These are phyloP conservation scores for Pocillopora meandrina DNA, from an alignment of 92 coral and sea anemone genomes.

Conservation along the genomic window DNA sequence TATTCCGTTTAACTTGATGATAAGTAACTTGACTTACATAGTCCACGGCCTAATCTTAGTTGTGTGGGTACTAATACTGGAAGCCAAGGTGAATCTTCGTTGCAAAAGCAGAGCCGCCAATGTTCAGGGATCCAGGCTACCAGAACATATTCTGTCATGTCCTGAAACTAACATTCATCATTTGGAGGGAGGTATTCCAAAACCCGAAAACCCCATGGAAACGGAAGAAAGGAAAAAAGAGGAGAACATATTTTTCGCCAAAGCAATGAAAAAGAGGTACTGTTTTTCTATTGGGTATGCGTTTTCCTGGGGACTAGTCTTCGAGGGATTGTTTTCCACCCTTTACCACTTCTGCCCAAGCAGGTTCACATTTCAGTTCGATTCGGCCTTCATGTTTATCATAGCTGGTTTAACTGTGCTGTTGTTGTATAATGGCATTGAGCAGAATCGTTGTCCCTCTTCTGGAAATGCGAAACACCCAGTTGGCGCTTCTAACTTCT, in stretches of 20 bases:
- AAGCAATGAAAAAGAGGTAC: conserved; percentile 43
- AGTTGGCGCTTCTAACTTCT: conserved; percentile 64
- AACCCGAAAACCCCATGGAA: neutral
- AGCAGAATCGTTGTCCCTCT: neutral
- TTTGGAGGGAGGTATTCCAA: neutral
- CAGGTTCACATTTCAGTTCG: conserved; percentile 90
- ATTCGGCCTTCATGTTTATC: conserved; percentile 92
- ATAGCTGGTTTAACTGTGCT: conserved; percentile 76
- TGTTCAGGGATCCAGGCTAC: neutral
- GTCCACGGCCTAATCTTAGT: neutral
- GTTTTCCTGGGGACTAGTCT: conserved; percentile 86
- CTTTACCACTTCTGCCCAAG: conserved; percentile 90
- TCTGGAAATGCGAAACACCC: conserved; percentile 13
- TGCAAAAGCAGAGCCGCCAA: neutral
- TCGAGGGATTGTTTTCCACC: conserved; percentile 84
- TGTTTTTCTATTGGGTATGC: conserved; percentile 82
- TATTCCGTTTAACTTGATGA: neutral
- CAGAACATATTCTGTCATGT: neutral
- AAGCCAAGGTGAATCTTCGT: neutral
- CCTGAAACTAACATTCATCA: neutral
- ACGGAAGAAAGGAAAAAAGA: neutral
- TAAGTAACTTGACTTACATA: conserved; percentile 6
- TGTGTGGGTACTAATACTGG: neutral
- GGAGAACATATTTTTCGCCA: neutral
- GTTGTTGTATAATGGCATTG: conserved; percentile 69